Percentiles rank a stretch among this genome's conserved stretches.
Evolutionary conservation across 1,140 invertebrate genomes (phyloP).

Genomic region (Bursaphelenchus mucronatus): DNA sequence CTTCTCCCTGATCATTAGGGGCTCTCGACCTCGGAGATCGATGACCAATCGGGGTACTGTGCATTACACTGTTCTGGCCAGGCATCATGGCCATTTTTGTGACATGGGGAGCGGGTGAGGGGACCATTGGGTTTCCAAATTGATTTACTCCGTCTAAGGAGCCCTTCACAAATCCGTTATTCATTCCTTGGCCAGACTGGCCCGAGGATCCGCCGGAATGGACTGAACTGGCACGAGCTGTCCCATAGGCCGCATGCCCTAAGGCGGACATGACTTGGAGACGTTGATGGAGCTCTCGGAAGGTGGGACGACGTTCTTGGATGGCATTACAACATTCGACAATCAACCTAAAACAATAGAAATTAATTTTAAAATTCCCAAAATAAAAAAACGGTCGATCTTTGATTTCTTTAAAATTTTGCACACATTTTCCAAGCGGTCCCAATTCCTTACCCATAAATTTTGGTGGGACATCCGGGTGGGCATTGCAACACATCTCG

Average conservation of each 20-base stretch:
- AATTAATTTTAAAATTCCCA: too few relatives aligned
- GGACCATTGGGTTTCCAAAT: conserved; percentile 19
- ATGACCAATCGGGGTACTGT: conserved; percentile 45
- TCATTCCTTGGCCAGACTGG: conserved; percentile 1
- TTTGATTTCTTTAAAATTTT: too few relatives aligned
- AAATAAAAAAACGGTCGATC: too few relatives aligned
- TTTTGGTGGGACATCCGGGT: conserved; percentile 28
- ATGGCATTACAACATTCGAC: conserved; percentile 82
- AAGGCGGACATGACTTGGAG: conserved; percentile 69
- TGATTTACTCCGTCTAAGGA: conserved; percentile 17
- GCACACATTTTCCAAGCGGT: too few relatives aligned
- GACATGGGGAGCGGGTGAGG: conserved; percentile 42
- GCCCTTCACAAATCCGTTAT: conserved; percentile 11
- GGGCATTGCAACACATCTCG: conserved; percentile 29
- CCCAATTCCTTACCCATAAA: conserved; percentile 29
- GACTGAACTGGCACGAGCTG: conserved; percentile 25
- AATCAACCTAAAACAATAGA: conserved; percentile 25
- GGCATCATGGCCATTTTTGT: conserved; percentile 38
- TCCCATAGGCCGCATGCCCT: conserved; percentile 34
- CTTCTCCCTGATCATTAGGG: conserved; percentile 12
- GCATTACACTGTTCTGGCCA: conserved; percentile 33
- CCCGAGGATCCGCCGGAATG: conserved; percentile 18
- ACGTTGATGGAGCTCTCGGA: conserved; percentile 69
- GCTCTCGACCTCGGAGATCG: conserved; percentile 16
- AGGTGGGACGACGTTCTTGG: conserved; percentile 79